Evolutionary conservation across 2,797 vertebrate species (phyloP), one percentile per base, ranked within the genome.

Genomic region (Syngnathus acus): DNA sequence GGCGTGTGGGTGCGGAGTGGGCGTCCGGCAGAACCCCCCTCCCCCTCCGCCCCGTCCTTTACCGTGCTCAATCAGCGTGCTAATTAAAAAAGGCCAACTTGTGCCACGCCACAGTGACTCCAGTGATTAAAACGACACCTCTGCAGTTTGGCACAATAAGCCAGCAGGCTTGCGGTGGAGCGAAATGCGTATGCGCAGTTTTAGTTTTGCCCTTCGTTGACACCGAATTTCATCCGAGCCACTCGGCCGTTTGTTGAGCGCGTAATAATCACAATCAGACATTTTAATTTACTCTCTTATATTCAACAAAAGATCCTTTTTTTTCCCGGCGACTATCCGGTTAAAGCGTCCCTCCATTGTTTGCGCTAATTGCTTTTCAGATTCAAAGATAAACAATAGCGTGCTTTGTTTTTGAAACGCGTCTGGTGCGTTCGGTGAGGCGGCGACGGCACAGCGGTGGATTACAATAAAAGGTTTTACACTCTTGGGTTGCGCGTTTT

Each of bases 11-110:
- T 58, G 76, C 73, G 39, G 61, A 45, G 60, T 45, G 21, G 64
- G 66, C 78, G 65, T 32, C 26, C 26, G 26, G 26, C 3, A 2
- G 26, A 32, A 2, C 26, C 26, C 2, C 26, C 26, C 26, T 32
- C 26, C 26, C 26, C 26, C 26, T 32, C 26, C 26, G 2, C 26
- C 82, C 86, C 85, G 85, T 88, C 84, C 87, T 82, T 86, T 84
- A 83, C 84, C 82, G 79, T 74, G 81, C 84, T 84, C 85, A 86
- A 85, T 89, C 77, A 88, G 82, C 70, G 45, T 80, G 83, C 81
- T 89, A 89, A 90, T 91, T 90, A 90, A 88, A 87, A 86, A 87
- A 77, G 87, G 82, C 83, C 85, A 86, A 89, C 79, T 89, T 79
- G 66, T 82, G 84, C 85, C 83, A 89, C 79, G 87, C 79, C 78